Percentiles rank a stretch among this genome's conserved stretches.
phyloP scores from a whole-genome alignment of 2,113 vertebrate species.

The Tricholaema leucomelas region DNA sequence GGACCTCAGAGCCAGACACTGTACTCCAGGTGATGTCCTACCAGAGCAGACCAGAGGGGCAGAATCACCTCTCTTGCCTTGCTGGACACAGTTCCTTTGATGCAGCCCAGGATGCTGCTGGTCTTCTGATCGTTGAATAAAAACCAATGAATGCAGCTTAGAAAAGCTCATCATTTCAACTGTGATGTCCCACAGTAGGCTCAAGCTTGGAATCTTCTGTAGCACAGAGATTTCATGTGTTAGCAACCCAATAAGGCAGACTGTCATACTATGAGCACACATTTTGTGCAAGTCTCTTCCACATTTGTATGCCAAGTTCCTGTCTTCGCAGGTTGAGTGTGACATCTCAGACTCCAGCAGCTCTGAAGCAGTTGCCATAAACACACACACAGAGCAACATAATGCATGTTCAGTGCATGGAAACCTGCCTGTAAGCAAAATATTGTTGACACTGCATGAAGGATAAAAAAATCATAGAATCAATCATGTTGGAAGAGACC shows the following conservation, averaged over 20 bases:
- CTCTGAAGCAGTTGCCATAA: not conserved
- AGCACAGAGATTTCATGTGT: not conserved
- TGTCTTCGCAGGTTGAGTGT: not conserved
- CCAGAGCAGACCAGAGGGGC: too few species aligned
- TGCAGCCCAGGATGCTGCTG: too few species aligned
- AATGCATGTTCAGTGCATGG: fast-evolving
- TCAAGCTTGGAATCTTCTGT: not conserved
- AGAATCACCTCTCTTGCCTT: too few species aligned
- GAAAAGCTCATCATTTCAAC: not conserved
- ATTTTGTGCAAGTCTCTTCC: not conserved
- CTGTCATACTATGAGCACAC: too few species aligned
- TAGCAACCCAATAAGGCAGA: not conserved
- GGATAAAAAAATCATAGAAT: too few species aligned
- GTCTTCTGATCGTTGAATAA: not conserved
- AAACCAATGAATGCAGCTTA: not conserved
- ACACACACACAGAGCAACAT: not conserved
- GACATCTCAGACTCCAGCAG: not conserved
- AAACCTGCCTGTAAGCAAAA: not conserved
- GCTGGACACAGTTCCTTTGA: too few species aligned
- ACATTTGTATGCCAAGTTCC: not conserved
- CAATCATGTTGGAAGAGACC: too few species aligned
- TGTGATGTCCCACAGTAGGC: not conserved
- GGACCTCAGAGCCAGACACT: too few species aligned
- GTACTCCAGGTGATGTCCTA: too few species aligned
- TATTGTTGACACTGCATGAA: not conserved